These are phyloP conservation scores for Carpatolechia fugitivella DNA, from an alignment of 2,888 invertebrate genomes.

Conservation along the genomic window DNA sequence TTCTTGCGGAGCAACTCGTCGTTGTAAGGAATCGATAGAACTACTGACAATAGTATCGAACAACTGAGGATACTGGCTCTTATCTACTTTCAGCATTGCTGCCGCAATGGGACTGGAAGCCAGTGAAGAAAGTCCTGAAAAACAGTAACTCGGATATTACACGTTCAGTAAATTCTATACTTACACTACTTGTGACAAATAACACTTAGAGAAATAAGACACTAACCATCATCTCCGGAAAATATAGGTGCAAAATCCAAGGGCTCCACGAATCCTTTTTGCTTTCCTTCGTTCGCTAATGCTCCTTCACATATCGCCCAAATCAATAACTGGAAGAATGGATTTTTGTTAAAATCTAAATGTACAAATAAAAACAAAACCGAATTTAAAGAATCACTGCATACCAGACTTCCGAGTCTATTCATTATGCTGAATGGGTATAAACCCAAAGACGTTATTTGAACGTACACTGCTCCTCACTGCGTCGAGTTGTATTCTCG, in stretches of 20 bases:
- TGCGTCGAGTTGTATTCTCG: constrained; percentile 61
- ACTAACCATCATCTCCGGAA: constrained; percentile 59
- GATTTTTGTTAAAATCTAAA: not conserved
- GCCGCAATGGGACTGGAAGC: constrained; percentile 67
- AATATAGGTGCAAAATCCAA: constrained; percentile 79
- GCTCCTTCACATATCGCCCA: constrained; percentile 65
- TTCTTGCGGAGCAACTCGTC: constrained; percentile 59
- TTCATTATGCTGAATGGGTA: constrained; percentile 63
- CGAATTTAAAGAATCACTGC: constrained; percentile 24
- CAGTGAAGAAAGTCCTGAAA: constrained; percentile 70
- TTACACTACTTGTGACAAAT: not conserved
- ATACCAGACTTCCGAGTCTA: constrained; percentile 64
- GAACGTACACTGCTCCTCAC: constrained; percentile 46
- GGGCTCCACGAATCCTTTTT: constrained; percentile 72
- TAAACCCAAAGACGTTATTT: constrained; percentile 55
- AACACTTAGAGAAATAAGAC: not conserved
- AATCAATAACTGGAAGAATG: constrained; percentile 57
- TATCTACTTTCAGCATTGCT: constrained; percentile 67
- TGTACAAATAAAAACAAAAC: not conserved
- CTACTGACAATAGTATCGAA: constrained; percentile 73
- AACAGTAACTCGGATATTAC: constrained; percentile 22
- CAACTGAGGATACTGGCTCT: constrained; percentile 65
- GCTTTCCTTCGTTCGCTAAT: constrained; percentile 48
- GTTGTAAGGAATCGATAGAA: constrained; percentile 68
- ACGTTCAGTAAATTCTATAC: not conserved